These are phyloP conservation scores for Agrotis clavis DNA, from an alignment of 2,888 invertebrate species.

Conservation along the genomic window DNA sequence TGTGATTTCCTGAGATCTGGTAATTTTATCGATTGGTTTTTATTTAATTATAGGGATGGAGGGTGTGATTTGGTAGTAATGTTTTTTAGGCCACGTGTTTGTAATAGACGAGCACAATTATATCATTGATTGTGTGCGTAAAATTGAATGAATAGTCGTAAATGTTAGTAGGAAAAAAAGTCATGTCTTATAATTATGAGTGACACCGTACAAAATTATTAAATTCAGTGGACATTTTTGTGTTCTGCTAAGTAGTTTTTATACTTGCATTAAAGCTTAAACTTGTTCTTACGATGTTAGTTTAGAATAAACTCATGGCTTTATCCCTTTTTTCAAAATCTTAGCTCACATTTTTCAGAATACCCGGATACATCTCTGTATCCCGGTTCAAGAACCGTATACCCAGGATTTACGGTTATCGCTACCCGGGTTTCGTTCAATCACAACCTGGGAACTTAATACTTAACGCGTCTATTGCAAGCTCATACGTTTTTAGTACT, in stretches of 20 bases:
- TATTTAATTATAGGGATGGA: conserved; percentile 58
- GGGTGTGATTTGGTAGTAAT: conserved; percentile 52
- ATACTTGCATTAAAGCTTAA: no score
- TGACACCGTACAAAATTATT: background rate
- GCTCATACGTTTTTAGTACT: conserved; percentile 68
- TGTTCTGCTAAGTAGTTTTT: background rate
- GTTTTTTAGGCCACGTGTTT: background rate
- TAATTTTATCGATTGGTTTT: conserved; percentile 74
- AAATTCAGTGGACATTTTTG: background rate
- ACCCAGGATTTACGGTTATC: conserved; percentile 90
- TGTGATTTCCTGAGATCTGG: conserved; percentile 68
- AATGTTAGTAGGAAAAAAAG: background rate
- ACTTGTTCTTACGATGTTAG: no score
- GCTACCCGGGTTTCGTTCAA: conserved; percentile 88
- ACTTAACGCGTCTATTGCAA: conserved; percentile 81
- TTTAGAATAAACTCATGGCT: no score
- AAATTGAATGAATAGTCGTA: background rate
- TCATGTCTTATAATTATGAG: background rate
- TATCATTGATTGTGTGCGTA: no score
- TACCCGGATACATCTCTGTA: conserved; percentile 69
- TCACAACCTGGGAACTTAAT: conserved; percentile 88
- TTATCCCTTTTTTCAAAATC: background rate
- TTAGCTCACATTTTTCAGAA: conserved; percentile 10
- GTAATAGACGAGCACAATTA: background rate
- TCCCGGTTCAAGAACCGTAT: conserved; percentile 74